Evolutionary conservation across 2,113 vertebrate species (phyloP).

Genomic region (Rhipidura dahli): DNA sequence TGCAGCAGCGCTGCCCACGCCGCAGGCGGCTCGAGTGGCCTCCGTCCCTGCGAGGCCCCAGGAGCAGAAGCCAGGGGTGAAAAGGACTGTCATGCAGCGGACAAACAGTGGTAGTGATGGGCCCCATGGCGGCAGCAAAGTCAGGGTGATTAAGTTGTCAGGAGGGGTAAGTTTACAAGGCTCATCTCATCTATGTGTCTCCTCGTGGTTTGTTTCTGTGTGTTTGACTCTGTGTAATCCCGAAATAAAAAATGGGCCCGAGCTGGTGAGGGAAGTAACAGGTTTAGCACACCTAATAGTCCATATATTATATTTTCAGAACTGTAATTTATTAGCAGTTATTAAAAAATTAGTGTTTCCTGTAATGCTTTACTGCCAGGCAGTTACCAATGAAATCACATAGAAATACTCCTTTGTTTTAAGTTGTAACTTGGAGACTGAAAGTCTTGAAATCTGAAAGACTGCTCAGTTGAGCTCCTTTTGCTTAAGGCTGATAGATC

Average conservation of each 20-base stretch:
- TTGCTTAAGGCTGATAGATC: not conserved
- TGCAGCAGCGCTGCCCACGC: constrained; percentile 38
- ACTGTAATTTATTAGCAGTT: not conserved
- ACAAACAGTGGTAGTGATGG: constrained; percentile 75
- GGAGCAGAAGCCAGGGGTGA: constrained; percentile 79
- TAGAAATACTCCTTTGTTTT: not conserved
- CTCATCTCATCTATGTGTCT: constrained; percentile 14
- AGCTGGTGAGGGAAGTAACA: not conserved
- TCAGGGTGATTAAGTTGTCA: constrained; percentile 91
- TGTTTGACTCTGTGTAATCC: not conserved
- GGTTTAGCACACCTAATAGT: not conserved
- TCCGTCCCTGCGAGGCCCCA: constrained; percentile 66
- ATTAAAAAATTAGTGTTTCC: not conserved
- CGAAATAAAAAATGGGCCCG: not conserved
- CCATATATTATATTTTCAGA: not conserved
- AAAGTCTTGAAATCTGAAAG: not conserved
- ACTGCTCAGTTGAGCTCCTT: not conserved
- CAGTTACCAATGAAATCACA: not conserved
- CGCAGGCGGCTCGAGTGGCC: constrained; percentile 53
- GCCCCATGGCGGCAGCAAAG: constrained; percentile 85
- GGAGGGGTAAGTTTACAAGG: constrained; percentile 85
- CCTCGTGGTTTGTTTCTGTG: not conserved
- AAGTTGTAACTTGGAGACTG: not conserved
- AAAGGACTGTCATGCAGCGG: constrained; percentile 96
- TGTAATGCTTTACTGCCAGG: not conserved